Evolutionary conservation across 2,113 vertebrate species (phyloP), one percentile per base, ranked within the genome.

Genomic region (Microtus oregoni): DNA sequence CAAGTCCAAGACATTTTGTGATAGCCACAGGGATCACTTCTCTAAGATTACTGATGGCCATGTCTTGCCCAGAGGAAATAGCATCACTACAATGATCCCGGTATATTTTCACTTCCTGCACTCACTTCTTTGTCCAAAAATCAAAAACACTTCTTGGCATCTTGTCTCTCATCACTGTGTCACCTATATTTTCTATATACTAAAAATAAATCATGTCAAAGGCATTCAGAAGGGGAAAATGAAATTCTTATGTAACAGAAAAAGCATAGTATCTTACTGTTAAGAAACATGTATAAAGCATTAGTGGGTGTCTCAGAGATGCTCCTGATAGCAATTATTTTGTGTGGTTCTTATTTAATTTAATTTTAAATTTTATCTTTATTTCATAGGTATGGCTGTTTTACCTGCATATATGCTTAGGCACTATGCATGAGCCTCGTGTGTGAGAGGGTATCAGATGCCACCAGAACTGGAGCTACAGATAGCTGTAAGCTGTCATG

Each of bases 201-300:
- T 77, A 55, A 89, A 96, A 93, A 68, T 61, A 47, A 82, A 44
- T 89, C 4, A 8, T 93, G 86, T 76, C 10, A 75, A 76, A 81
- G n/a, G 1, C 32, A 67, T 55, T n/a, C 3, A 11, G 65, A 81
- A 24, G 22, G 6, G 22, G 67, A 85, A 88, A 89, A 82, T 73
- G 12, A 1, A 41, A 2, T 82, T 89, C 15, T 0, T 0, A 9
- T 26, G 2, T 41, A 14, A 32, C 61, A 41, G 47, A 68, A 38
- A 58, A 50, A 55, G 61, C 22, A 63, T 28, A 79, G 35, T 28
- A 73, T 89, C 38, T 78, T 88, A 78, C 0, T 65, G 2, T 85
- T 88, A 90, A 15, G 30, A 82, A 50, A 75, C 12, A 30, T 52
- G 72, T 26, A 67, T 17, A 88, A 67, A 47, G 78, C 5, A 7